Evolutionary conservation across 2,888 invertebrate genomes (phyloP).

Genomic region (Eupithecia subfuscata): DNA sequence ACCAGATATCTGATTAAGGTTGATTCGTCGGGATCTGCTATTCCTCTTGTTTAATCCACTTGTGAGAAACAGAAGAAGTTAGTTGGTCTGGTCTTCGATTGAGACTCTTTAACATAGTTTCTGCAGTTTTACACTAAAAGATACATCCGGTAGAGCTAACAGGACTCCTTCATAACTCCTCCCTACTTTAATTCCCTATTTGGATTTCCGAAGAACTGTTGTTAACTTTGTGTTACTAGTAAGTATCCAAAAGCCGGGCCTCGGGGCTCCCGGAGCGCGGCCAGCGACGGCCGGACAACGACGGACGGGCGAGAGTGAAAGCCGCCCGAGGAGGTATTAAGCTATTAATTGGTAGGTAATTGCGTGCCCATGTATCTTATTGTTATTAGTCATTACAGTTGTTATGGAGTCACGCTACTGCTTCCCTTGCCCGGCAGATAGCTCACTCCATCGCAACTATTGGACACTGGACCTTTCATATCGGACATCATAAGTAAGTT

Average conservation of each 20-base stretch:
- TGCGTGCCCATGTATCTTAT: constrained; percentile 48
- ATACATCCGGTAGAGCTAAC: neutral
- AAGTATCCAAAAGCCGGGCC: neutral
- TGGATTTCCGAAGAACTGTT: neutral
- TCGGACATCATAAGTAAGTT: neutral
- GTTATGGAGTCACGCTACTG: constrained; percentile 46
- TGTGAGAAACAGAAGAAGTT: too few relatives aligned
- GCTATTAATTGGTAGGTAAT: constrained; percentile 68
- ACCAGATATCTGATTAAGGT: too few relatives aligned
- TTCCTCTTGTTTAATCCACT: too few relatives aligned
- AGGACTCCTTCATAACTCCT: neutral
- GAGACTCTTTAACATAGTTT: neutral
- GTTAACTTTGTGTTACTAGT: neutral
- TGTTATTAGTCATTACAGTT: constrained; percentile 29
- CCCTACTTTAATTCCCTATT: neutral
- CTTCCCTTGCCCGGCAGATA: constrained; percentile 17
- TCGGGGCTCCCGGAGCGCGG: neutral
- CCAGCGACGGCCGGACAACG: neutral
- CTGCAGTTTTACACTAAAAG: neutral
- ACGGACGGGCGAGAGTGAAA: constrained; percentile 31
- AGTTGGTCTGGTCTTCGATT: neutral
- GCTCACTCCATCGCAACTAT: constrained; percentile 13
- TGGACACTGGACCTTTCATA: neutral
- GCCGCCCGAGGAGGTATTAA: constrained; percentile 37
- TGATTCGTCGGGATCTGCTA: too few relatives aligned